Evolutionary conservation across 1,140 invertebrate species (phyloP).

Genomic region (Teleogryllus occipitalis): DNA sequence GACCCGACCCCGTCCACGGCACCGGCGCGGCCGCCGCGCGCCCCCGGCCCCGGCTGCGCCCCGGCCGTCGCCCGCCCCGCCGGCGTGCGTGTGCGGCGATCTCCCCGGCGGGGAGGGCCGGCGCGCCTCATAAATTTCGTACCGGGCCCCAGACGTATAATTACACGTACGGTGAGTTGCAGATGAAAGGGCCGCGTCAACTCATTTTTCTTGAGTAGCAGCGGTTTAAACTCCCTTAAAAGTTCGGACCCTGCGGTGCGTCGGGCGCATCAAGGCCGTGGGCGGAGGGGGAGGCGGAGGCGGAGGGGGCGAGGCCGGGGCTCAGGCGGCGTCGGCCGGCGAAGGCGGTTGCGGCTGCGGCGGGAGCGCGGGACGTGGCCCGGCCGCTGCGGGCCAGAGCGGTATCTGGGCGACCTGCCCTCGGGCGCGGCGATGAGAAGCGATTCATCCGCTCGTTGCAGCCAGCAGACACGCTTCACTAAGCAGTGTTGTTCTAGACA

Average conservation of each 20-base stretch:
- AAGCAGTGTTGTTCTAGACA: no score
- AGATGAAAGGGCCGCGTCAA: constrained; percentile 2
- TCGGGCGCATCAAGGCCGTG: not conserved
- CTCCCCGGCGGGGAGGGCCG: not conserved
- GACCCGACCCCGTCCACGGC: not conserved
- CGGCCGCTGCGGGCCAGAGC: not conserved
- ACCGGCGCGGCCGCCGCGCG: no score
- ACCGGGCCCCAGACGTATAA: not conserved
- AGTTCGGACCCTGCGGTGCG: not conserved
- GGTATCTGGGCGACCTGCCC: not conserved
- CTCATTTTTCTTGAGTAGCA: constrained; percentile 4
- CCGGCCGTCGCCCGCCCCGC: no score
- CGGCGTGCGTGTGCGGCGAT: not conserved
- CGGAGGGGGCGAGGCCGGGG: not conserved
- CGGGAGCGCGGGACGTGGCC: not conserved
- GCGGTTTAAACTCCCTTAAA: not conserved
- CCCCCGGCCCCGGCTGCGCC: no score
- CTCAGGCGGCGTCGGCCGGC: not conserved
- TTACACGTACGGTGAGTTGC: constrained; percentile 3
- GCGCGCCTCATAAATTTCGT: not conserved
- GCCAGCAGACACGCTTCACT: no score
- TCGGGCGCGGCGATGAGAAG: not conserved
- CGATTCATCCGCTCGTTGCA: not conserved
- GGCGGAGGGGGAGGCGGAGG: no score
- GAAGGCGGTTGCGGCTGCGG: not conserved